Percentiles rank a stretch among this genome's conserved stretches.
Conservation (phyloP, 2,888 invertebrate species). For the Macroteleia sp. region DNA sequence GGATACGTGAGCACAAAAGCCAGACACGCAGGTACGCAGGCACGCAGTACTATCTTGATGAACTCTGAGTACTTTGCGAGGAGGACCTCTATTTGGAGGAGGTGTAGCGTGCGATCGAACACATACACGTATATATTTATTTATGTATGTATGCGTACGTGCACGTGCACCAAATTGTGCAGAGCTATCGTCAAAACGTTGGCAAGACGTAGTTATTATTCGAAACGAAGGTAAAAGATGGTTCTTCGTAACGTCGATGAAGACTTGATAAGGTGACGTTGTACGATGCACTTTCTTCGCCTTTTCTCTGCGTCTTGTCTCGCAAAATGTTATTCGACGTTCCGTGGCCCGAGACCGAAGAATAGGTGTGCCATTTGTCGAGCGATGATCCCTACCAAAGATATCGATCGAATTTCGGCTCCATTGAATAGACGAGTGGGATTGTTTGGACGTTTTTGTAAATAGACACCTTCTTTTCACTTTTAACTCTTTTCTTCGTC, state of each 20-base stretch:
- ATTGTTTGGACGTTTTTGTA: slow-evolving; percentile 63
- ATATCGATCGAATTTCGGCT: slow-evolving; percentile 63
- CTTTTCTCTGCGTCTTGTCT: slow-evolving; percentile 62
- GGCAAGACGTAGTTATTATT: slow-evolving; percentile 69
- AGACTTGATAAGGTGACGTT: slow-evolving; percentile 72
- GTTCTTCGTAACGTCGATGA: slow-evolving; percentile 76
- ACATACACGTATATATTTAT: slow-evolving; percentile 10
- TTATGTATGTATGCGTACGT: slow-evolving; percentile 15
- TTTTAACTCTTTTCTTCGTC: slow-evolving; percentile 52
- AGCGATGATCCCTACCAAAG: slow-evolving; percentile 67
- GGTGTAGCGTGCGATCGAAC: slow-evolving; percentile 63
- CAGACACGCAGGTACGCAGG: slow-evolving; percentile 53
- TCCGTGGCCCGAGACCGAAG: slow-evolving; percentile 41
- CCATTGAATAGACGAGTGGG: slow-evolving; percentile 37
- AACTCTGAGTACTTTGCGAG: slow-evolving; percentile 78
- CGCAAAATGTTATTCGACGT: slow-evolving; percentile 63
- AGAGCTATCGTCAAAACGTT: slow-evolving; percentile 36
- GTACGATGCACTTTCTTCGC: slow-evolving; percentile 61
- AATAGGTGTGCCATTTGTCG: slow-evolving; percentile 71
- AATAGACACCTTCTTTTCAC: slow-evolving; percentile 54
- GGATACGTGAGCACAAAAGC: slow-evolving; percentile 59
- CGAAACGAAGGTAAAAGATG: slow-evolving; percentile 70
- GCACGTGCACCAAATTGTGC: slow-evolving; percentile 32
- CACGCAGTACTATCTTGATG: slow-evolving; percentile 77
- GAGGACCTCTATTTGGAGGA: slow-evolving; percentile 78